Base-by-base conservation (phyloP, 2,888 invertebrate species). In the Esperia sulphurella region DNA sequence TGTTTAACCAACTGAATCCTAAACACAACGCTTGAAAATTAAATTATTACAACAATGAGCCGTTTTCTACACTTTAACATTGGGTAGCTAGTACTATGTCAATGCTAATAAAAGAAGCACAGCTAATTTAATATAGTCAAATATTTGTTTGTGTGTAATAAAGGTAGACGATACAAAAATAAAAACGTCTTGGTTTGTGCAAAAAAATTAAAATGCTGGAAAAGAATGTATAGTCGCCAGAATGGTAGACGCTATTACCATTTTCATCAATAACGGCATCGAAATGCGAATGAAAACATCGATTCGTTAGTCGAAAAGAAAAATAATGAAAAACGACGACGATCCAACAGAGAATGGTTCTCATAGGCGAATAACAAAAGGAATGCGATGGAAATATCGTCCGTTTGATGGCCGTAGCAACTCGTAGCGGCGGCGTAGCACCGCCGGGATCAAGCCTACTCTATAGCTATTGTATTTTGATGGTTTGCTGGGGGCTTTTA, bases 231-330 rank as follows among this genome's bases (percentile, higher is more conserved):
- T 21, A 21, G 21, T 21, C 21, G 21, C 21, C 5, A 21, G 21
- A 21, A 21, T 21, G 21, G 21, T 21, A 21, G 2, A 2, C 55
- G 57, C 61, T 59, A 63, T 59, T 62, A 65, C 58, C 63, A 58
- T 60, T 52, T 51, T 51, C 63, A 62, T 68, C 68, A 65, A 67
- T 68, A 71, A 71, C 74, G 68, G 68, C 70, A 71, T 72, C 71
- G 74, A 67, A 78, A 78, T 70, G 72, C 70, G 71, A 75, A 75
- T 71, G 74, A 75, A 66, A 83, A 79, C 79, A 75, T 81, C 79
- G 73, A 85, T 88, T 86, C 83, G 84, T 83, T 84, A 83, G 83
- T 71, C 68, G 65, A 71, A 80, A 80, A 86, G 78, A 68, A 77
- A 79, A 83, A 80, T 79, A 80, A 84, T 83, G 76, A 75, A 79